phyloP scores from a whole-genome alignment of 2,888 invertebrate genomes.

The Hesperia comma region DNA sequence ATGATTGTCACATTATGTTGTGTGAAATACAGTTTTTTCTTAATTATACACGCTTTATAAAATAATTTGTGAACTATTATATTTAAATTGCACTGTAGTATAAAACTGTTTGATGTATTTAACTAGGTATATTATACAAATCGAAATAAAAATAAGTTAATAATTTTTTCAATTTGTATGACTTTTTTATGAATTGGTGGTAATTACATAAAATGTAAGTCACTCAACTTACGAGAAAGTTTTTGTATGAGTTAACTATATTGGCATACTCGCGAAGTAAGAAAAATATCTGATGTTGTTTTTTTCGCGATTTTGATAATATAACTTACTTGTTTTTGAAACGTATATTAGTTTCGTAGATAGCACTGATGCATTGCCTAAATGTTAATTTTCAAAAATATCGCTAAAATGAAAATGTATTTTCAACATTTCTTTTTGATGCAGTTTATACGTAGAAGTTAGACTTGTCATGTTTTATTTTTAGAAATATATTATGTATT shows the following conservation, averaged over 20 bases:
- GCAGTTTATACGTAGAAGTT: no score
- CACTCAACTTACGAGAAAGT: neutral
- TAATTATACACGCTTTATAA: conserved; percentile 2
- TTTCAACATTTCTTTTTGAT: no score
- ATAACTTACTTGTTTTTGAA: no score
- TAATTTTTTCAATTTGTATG: neutral
- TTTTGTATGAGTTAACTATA: no score
- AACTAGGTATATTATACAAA: conserved; percentile 3
- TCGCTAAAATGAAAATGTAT: no score
- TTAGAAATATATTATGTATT: no score
- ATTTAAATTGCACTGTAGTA: conserved; percentile 13
- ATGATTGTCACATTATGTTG: neutral
- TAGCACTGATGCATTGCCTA: no score
- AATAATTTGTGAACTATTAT: neutral
- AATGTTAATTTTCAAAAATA: no score
- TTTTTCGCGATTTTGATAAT: no score
- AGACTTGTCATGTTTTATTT: no score
- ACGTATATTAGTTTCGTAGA: no score
- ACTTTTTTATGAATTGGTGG: neutral
- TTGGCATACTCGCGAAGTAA: neutral
- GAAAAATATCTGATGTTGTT: neutral
- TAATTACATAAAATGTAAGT: neutral
- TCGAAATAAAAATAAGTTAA: neutral
- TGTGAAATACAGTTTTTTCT: neutral
- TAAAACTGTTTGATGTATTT: neutral